These are phyloP conservation scores for Drosophila melanosoma DNA, from an alignment of 2,888 invertebrate genomes.

Conservation along the genomic window DNA sequence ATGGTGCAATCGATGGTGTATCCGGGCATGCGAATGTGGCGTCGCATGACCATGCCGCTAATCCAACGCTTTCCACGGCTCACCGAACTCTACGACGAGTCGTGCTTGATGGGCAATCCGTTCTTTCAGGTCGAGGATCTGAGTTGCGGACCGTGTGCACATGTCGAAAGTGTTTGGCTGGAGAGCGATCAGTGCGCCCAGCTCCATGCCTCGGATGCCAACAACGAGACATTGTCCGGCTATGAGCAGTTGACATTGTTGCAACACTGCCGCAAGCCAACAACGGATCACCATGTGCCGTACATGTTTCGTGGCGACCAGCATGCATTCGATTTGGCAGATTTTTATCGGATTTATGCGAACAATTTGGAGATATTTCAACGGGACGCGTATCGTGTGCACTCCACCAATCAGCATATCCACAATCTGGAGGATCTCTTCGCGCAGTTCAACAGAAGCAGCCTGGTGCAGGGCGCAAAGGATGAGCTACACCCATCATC, in stretches of 20 bases:
- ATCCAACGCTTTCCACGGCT: constrained; percentile 90
- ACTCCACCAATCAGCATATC: constrained; percentile 82
- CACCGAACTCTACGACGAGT: constrained; percentile 92
- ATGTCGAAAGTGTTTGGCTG: constrained; percentile 87
- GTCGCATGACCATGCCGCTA: constrained; percentile 91
- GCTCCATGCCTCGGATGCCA: constrained; percentile 16
- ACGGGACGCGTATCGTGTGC: constrained; percentile 87
- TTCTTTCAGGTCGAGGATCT: constrained; percentile 92
- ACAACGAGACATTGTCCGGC: constrained; percentile 6
- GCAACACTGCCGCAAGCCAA: constrained; percentile 56
- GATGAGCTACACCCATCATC: background rate
- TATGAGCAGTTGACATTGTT: constrained; percentile 37
- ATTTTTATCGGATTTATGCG: constrained; percentile 87
- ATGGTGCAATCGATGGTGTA: constrained; percentile 89
- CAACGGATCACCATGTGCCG: constrained; percentile 83
- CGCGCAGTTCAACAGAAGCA: constrained; percentile 78
- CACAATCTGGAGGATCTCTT: constrained; percentile 84
- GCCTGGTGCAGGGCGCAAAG: background rate
- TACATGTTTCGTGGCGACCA: constrained; percentile 88
- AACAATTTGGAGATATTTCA: constrained; percentile 87
- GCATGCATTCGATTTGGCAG: constrained; percentile 86
- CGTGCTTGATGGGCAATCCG: constrained; percentile 93
- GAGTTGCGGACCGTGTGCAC: constrained; percentile 93
- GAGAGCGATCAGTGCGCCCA: constrained; percentile 62
- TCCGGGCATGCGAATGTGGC: constrained; percentile 90